Conservation (phyloP, 2,888 invertebrate genomes). For the Phortica okadai region DNA sequence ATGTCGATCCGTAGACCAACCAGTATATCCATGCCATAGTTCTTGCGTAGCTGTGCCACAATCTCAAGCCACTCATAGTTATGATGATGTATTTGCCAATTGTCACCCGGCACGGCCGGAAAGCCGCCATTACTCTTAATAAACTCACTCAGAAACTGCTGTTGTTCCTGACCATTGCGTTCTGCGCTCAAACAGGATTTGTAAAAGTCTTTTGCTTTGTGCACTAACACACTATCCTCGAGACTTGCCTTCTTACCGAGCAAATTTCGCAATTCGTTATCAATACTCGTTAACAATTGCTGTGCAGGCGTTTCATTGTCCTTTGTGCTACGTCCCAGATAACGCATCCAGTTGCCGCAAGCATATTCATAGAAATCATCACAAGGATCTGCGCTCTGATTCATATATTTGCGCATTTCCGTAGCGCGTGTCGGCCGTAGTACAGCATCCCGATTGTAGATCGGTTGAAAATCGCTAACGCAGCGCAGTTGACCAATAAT, state of each 20-base stretch:
- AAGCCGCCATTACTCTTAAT: slow-evolving; percentile 70
- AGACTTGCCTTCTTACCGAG: slow-evolving; percentile 58
- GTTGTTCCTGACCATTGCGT: slow-evolving; percentile 57
- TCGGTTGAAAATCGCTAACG: slow-evolving; percentile 47
- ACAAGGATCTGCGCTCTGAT: slow-evolving; percentile 67
- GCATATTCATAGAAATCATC: slow-evolving; percentile 73
- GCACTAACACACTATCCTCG: slow-evolving; percentile 59
- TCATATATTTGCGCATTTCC: slow-evolving; percentile 64
- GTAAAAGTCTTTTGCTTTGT: slow-evolving; percentile 71
- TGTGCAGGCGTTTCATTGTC: slow-evolving; percentile 43
- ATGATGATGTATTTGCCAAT: slow-evolving; percentile 64
- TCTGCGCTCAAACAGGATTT: slow-evolving; percentile 64
- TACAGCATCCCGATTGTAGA: slow-evolving; percentile 59
- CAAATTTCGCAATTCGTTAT: slow-evolving; percentile 58
- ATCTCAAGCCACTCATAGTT: slow-evolving; percentile 70
- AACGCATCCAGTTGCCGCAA: slow-evolving; percentile 68
- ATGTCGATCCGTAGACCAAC: slow-evolving; percentile 68
- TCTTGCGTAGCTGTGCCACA: slow-evolving; percentile 57
- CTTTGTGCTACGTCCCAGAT: slow-evolving; percentile 35
- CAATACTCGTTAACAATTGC: slow-evolving; percentile 50
- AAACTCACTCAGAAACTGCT: slow-evolving; percentile 64
- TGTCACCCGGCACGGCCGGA: slow-evolving; percentile 67
- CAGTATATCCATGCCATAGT: slow-evolving; percentile 70
- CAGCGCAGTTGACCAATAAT: slow-evolving; percentile 26
- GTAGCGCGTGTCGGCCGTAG: slow-evolving; percentile 58